Conservation (phyloP, 53 echinoderm and acorn worm species). For the Crossaster papposus region DNA sequence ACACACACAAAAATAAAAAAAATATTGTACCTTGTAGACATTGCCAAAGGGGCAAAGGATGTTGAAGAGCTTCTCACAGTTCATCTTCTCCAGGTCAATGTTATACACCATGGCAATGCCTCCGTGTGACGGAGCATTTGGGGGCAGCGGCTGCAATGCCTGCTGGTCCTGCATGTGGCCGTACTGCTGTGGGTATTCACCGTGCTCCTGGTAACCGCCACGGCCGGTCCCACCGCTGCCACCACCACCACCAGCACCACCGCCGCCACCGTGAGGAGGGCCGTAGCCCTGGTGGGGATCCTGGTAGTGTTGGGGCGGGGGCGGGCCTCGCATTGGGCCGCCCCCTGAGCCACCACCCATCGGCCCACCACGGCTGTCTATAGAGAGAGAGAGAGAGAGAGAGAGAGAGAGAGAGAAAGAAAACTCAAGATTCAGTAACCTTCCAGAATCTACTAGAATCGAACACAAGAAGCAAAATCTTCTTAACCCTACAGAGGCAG, state of each 20-base stretch:
- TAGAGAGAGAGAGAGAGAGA: background rate
- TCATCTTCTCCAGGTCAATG: constrained; percentile 91
- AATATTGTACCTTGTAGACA: constrained; percentile 77
- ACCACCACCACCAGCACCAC: constrained; percentile 54
- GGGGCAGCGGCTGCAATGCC: constrained; percentile 73
- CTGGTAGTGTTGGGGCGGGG: constrained; percentile 57
- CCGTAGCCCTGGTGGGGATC: constrained; percentile 65
- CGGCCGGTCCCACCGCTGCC: constrained; percentile 56
- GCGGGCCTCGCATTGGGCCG: constrained; percentile 45
- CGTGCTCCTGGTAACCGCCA: constrained; percentile 67
- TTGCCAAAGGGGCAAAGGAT: constrained; percentile 97
- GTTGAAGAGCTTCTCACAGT: constrained; percentile 96
- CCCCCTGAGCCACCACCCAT: constrained; percentile 42
- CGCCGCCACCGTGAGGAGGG: constrained; percentile 68
- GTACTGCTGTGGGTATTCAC: constrained; percentile 65
- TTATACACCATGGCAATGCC: constrained; percentile 95
- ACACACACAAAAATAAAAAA: background rate
- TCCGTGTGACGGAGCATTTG: constrained; percentile 77
- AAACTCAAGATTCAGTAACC: background rate
- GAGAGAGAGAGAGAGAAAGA: background rate
- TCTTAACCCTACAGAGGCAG: background rate
- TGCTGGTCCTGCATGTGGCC: constrained; percentile 83
- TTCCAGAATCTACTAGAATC: background rate
- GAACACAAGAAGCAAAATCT: background rate
- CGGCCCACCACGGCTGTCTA: constrained; percentile 41